Conservation (phyloP, 2,113 vertebrate species). For the Otis tarda region DNA sequence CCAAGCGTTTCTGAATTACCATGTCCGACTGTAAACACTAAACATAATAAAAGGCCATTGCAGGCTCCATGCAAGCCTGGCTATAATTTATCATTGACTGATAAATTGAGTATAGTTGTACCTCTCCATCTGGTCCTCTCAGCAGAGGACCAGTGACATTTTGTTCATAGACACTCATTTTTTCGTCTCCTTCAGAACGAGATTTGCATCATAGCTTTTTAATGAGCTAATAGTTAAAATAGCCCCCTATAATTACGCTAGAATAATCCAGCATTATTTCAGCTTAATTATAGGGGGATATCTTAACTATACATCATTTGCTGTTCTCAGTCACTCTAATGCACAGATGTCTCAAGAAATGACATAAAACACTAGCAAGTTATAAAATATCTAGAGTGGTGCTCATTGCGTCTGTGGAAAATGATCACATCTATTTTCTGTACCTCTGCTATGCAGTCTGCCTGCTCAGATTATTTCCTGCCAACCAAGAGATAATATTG, state of each 20-base stretch:
- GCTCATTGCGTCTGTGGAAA: conserved; percentile 59
- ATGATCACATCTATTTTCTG: conserved; percentile 61
- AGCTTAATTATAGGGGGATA: conserved; percentile 67
- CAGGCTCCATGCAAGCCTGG: conserved; percentile 24
- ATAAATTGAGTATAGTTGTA: conserved; percentile 47
- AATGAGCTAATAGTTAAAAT: conserved; percentile 76
- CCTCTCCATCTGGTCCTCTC: conserved; percentile 60
- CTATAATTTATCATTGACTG: conserved; percentile 57
- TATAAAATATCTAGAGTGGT: conserved; percentile 68
- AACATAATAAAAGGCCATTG: conserved; percentile 33
- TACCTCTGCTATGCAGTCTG: conserved; percentile 38
- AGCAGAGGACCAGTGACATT: conserved; percentile 46
- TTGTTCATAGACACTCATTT: conserved; percentile 43
- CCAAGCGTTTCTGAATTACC: neutral
- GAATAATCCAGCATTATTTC: conserved; percentile 73
- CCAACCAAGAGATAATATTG: conserved; percentile 40
- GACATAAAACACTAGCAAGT: conserved; percentile 65
- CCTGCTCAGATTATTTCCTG: conserved; percentile 42
- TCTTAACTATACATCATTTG: conserved; percentile 72
- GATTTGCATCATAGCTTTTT: conserved; percentile 72
- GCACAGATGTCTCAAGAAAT: conserved; percentile 73
- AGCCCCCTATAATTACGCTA: conserved; percentile 68
- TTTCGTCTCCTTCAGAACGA: neutral
- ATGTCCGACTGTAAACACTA: conserved; percentile 1
- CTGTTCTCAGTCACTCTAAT: conserved; percentile 65